These are phyloP conservation scores for Rhabdophis nuchalis DNA, from an alignment of 2,797 vertebrate genomes.

Conservation along the genomic window DNA sequence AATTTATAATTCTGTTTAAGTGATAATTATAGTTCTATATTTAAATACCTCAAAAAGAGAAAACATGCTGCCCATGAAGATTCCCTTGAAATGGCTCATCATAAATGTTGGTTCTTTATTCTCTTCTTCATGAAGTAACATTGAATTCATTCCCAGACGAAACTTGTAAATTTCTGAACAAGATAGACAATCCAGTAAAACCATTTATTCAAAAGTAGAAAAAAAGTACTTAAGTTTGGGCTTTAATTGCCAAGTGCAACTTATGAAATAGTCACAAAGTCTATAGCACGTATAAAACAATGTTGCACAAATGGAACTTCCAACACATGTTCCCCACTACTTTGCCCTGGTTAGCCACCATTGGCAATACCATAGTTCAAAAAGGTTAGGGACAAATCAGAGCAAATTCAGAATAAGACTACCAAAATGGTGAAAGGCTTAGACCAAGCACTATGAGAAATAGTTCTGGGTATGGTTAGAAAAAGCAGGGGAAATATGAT, in stretches of 20 bases:
- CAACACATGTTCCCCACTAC: neutral
- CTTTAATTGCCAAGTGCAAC: slow-evolving; percentile 40
- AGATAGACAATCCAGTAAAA: slow-evolving; percentile 26
- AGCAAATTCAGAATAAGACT: neutral
- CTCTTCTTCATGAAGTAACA: slow-evolving; percentile 73
- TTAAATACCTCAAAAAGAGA: slow-evolving; percentile 77
- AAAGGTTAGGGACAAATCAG: neutral
- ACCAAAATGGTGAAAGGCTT: neutral
- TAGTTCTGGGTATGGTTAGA: neutral
- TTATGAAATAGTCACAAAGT: slow-evolving; percentile 41
- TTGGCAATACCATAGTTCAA: neutral
- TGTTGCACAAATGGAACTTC: neutral
- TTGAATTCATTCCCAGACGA: slow-evolving; percentile 73
- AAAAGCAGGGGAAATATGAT: neutral
- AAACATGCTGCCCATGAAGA: slow-evolving; percentile 75
- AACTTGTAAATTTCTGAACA: slow-evolving; percentile 67
- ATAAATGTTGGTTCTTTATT: slow-evolving; percentile 69
- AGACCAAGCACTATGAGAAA: neutral
- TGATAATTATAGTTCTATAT: neutral
- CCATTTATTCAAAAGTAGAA: slow-evolving; percentile 35
- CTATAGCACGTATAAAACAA: slow-evolving; percentile 30
- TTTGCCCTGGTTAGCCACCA: neutral
- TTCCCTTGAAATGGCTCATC: slow-evolving; percentile 68
- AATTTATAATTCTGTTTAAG: neutral
- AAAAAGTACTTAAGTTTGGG: slow-evolving; percentile 22